These are phyloP conservation scores for Hemicentrotus pulcherrimus DNA, from an alignment of 35 echinoderm and acorn worm genomes.

Conservation along the genomic window DNA sequence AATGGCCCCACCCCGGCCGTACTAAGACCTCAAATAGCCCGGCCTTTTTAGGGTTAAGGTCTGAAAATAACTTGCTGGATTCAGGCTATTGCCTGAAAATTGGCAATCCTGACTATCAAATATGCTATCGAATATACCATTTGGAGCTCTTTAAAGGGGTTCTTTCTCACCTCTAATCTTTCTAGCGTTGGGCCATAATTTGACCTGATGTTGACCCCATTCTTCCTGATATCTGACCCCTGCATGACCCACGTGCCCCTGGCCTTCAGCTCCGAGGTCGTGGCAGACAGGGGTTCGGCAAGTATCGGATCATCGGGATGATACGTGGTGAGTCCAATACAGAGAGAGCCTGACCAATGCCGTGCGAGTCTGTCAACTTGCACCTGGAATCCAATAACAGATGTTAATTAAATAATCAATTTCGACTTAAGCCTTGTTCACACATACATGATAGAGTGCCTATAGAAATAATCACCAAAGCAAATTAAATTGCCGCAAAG, in stretches of 20 bases:
- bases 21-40: too few relatives aligned
- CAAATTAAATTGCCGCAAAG: too few relatives aligned
- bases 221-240: slow-evolving; percentile 88
- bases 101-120: too few relatives aligned
- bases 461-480: too few relatives aligned
- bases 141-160: too few relatives aligned
- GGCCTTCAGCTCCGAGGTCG: slow-evolving; percentile 55
- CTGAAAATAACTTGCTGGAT: too few relatives aligned
- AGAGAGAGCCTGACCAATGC: slow-evolving; percentile 89
- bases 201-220: slow-evolving; percentile 71
- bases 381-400: slow-evolving; percentile 54
- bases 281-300: slow-evolving; percentile 38
- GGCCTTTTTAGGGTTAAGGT: too few relatives aligned
- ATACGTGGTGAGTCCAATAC: slow-evolving; percentile 91
- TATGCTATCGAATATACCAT: background rate
- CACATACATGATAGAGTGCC: too few relatives aligned
- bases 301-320: slow-evolving; percentile 63
- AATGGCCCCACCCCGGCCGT: too few relatives aligned
- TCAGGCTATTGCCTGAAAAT: too few relatives aligned
- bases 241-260: slow-evolving; percentile 92
- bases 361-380: slow-evolving; percentile 76
- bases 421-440: too few relatives aligned
- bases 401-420: background rate
- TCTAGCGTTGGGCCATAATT: slow-evolving; percentile 89
- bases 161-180: slow-evolving; percentile 81